A percentile compares a stretch with the other conserved stretches of the same genome.
phyloP scores from a whole-genome alignment of 2,888 invertebrate species.

The Polylopha cassiicola region DNA sequence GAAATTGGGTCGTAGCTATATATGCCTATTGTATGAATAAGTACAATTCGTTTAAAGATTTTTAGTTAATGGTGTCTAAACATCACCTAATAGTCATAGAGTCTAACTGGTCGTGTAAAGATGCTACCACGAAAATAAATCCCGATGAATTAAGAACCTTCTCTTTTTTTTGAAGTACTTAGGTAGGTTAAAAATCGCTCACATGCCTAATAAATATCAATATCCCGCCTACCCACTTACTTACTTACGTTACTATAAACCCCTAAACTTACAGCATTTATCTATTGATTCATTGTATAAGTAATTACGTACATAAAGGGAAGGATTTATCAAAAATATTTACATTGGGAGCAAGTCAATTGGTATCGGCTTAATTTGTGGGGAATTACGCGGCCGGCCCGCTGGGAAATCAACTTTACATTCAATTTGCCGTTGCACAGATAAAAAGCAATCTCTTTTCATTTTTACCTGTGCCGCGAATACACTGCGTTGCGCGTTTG shows the following conservation, averaged over 20 bases:
- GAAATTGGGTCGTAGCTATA: too few relatives aligned
- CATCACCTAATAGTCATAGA: too few relatives aligned
- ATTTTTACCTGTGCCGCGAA: constrained; percentile 29
- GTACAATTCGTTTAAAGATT: too few relatives aligned
- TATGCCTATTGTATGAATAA: too few relatives aligned
- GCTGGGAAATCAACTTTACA: constrained; percentile 75
- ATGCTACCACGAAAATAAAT: too few relatives aligned
- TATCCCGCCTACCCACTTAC: too few relatives aligned
- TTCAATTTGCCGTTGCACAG: constrained; percentile 71
- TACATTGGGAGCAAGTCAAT: constrained; percentile 68
- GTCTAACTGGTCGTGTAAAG: too few relatives aligned
- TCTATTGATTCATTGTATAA: constrained; percentile 16
- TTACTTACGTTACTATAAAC: constrained; percentile 1
- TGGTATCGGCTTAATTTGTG: constrained; percentile 69
- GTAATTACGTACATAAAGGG: constrained; percentile 42
- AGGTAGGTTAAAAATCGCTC: too few relatives aligned
- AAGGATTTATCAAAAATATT: constrained; percentile 71
- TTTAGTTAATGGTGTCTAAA: too few relatives aligned
- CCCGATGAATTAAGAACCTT: too few relatives aligned
- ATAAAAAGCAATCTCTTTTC: constrained; percentile 68
- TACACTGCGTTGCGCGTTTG: constrained; percentile 19
- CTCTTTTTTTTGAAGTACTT: too few relatives aligned
- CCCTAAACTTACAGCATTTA: constrained; percentile 9
- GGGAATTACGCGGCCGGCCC: constrained; percentile 65
- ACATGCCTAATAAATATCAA: too few relatives aligned